Base-by-base conservation (phyloP, 2,113 vertebrate species). In the Triplophysa dalaica region DNA sequence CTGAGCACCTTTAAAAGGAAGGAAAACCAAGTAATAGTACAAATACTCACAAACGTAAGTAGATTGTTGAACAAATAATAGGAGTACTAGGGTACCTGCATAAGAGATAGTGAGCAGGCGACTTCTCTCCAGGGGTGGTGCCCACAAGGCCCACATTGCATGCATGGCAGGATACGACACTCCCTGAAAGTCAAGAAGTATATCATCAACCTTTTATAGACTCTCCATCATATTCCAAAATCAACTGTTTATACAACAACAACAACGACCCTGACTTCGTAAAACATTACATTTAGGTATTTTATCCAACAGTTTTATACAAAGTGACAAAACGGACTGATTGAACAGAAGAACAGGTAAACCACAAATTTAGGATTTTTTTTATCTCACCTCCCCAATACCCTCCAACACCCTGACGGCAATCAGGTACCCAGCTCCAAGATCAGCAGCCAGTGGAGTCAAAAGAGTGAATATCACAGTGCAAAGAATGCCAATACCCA, bases 121-220 rank as follows among this genome's bases (percentile, higher is more conserved):
- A 90, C 97, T 99, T 85, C 98, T 95, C 91, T 99, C 98, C 86
- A 99, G 84, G 0, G 98, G 98, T 7, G 98, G 98, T 13, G 98
- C 97, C 98, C 98, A 99, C 0, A 93, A 92, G 1, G 96, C 94
- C 98, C 98, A 99, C 95, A 99, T 98, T 1, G 94, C 94, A 84
- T 98, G 97, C 97, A 99, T 99, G 1, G 98, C 95, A 73, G 98
- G 98, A 85, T 94, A 99, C 0, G 97, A 97, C 3, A 99, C 96
- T 82, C 98, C 98, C 98, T 99, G 81, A 73, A 72, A 24, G 82
- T 29, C 90, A 84, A 85, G 86, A 12, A 85, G 77, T 0, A 82
- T 9, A 66, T 6, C 65, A 58, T 21, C 54, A 58, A 58, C 19
- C 11, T 64, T 8, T 38, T 0, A 72, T 10, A 50, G 8, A 9